These are phyloP conservation scores for Sciurus niger DNA, from an alignment of 2,113 vertebrate species.

Conservation along the genomic window DNA sequence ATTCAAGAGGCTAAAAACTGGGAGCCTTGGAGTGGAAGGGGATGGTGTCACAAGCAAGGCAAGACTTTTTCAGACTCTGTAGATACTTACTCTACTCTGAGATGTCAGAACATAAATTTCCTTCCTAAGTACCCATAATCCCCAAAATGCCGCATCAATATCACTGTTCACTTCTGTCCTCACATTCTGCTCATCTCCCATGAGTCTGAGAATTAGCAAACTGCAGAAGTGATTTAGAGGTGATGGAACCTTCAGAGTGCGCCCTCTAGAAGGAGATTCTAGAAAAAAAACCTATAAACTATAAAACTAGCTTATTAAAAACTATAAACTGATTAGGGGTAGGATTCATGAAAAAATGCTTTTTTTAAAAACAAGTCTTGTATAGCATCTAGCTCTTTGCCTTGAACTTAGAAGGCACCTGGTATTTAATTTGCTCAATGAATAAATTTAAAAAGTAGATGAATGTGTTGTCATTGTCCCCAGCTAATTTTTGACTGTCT, in stretches of 20 bases:
- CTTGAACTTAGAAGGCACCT: background rate
- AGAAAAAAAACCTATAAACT: background rate
- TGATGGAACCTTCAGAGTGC: background rate
- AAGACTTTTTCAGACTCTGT: background rate
- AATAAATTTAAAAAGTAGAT: background rate
- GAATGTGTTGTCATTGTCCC: background rate
- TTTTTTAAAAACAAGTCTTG: background rate
- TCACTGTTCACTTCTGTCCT: background rate
- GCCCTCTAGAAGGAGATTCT: background rate
- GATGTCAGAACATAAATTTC: background rate
- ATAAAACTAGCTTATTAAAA: conserved; percentile 44
- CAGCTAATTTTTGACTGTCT: conserved; percentile 23
- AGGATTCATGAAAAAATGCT: background rate
- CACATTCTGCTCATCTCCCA: background rate
- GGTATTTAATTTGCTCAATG: conserved; percentile 8
- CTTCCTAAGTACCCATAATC: background rate
- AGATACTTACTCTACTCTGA: background rate
- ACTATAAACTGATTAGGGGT: background rate
- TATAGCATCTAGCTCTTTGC: background rate
- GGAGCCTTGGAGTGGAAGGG: background rate
- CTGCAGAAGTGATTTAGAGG: background rate
- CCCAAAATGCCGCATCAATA: background rate
- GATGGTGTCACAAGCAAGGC: background rate
- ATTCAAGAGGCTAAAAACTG: background rate
- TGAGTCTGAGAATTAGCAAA: background rate